These are phyloP conservation scores for Ochropacha duplaris DNA, from an alignment of 2,888 invertebrate species.

Conservation along the genomic window DNA sequence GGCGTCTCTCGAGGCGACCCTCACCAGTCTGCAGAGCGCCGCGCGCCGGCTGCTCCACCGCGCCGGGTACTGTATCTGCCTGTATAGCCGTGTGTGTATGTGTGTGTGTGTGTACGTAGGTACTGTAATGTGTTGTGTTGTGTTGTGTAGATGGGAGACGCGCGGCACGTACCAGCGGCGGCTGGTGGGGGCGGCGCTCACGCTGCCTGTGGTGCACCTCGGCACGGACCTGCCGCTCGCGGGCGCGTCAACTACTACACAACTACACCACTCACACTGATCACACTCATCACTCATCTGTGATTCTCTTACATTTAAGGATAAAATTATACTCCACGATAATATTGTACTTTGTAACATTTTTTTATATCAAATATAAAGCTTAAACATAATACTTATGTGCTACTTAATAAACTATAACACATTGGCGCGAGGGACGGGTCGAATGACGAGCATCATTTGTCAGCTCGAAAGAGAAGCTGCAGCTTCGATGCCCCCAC, in stretches of 20 bases:
- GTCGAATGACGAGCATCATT: too few species aligned
- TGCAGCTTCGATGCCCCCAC: constrained; percentile 38
- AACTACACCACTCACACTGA: too few species aligned
- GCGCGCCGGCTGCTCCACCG: constrained; percentile 33
- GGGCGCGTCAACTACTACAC: too few species aligned
- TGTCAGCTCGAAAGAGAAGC: constrained; percentile 32
- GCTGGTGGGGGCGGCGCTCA: constrained; percentile 48
- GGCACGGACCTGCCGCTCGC: constrained; percentile 34
- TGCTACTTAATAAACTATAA: neutral
- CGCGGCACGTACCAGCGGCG: constrained; percentile 50
- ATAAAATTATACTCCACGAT: neutral
- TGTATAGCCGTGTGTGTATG: too few species aligned
- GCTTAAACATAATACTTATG: neutral
- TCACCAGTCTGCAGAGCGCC: constrained; percentile 32
- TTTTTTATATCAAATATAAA: neutral
- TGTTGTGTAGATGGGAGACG: constrained; percentile 40
- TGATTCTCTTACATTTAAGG: neutral
- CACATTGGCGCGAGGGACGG: neutral
- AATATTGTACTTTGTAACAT: neutral
- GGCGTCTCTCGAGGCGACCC: constrained; percentile 26
- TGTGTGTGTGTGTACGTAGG: too few species aligned
- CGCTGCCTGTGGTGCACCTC: constrained; percentile 48
- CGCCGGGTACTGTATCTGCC: constrained; percentile 10
- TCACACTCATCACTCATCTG: neutral
- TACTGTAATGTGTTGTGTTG: neutral